Evolutionary conservation across 2,888 invertebrate species (phyloP).

Genomic region (Drosophila putrida): DNA sequence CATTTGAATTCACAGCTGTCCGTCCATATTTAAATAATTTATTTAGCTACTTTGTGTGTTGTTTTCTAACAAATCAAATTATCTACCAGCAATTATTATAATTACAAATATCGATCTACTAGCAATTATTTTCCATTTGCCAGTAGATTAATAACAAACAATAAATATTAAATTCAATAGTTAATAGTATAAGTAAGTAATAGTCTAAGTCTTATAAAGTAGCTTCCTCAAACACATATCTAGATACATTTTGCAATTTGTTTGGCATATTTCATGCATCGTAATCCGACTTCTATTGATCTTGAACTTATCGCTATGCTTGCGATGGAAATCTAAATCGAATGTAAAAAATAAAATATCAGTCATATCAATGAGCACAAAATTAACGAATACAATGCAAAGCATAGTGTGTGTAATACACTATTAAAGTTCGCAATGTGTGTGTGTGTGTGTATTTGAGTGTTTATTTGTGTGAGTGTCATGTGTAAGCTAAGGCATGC

Average conservation of each 20-base stretch:
- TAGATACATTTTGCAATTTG: slow-evolving; percentile 14
- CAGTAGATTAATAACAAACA: background rate
- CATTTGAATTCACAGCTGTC: background rate
- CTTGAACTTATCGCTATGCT: slow-evolving; percentile 52
- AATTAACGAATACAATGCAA: slow-evolving; percentile 61
- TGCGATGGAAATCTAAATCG: slow-evolving; percentile 23
- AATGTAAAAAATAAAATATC: slow-evolving; percentile 15
- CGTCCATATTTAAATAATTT: slow-evolving; percentile 28
- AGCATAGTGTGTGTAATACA: slow-evolving; percentile 55
- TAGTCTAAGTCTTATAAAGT: background rate
- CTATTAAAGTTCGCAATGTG: slow-evolving; percentile 43
- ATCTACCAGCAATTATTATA: slow-evolving; percentile 27
- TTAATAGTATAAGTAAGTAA: too few species aligned
- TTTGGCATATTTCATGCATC: slow-evolving; percentile 15
- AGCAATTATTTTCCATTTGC: background rate
- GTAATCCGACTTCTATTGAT: slow-evolving; percentile 34
- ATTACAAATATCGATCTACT: slow-evolving; percentile 22
- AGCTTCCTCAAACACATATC: background rate
- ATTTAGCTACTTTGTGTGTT: slow-evolving; percentile 24
- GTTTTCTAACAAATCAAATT: slow-evolving; percentile 6
- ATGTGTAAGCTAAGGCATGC: slow-evolving; percentile 29
- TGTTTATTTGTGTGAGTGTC: slow-evolving; percentile 13
- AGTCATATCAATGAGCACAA: slow-evolving; percentile 35
- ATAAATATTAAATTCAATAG: background rate
- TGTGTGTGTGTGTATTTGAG: slow-evolving; percentile 12